Base-by-base conservation (phyloP, 2,888 invertebrate species). In the Leistus spinibarbis region DNA sequence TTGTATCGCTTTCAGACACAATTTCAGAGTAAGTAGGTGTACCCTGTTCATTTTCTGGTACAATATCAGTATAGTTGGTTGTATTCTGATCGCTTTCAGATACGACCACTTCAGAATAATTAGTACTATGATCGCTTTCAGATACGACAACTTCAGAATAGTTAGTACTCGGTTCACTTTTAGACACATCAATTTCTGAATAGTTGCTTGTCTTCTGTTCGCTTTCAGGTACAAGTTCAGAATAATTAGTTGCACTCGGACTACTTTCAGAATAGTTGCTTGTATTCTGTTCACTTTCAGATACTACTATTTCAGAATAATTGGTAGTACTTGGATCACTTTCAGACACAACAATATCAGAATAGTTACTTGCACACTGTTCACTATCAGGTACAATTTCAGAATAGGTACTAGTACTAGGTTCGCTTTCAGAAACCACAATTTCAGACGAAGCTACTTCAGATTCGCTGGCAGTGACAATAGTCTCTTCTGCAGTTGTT, bases 401-500 rank as follows among this genome's bases (percentile, higher is more conserved):
- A 23, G 56, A 19, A 27, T 75, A 13, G 22, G 7, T 40, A 40
- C 13, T 54, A 16, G 22, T 17, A 27, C 20, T 56, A 20, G 40
- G 40, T 10, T 60, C 60, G 20, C 13, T 19, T 60, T 60, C 60
- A 19, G 57, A 17, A 9, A 17, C 2, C 13, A 54, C 20, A 27
- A 67, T 60, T 64, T 69, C 63, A 20, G 62, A 54, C 17, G 60
- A 20, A 60, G 20, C 60, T 56, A 64, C 23, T 64, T 62, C 23
- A 24, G 60, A n/a, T 24, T 76, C 77, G 24, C 66, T 72, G 17
- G n/a, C 13, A 62, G 66, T 62, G 65, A 63, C 67, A 22, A 60
- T 69, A 67, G 65, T 71, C 53, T 76, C 74, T n/a, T 74, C 66
- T 3, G 56, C n/a, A 5, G 24, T 69, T 57, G 62, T 64, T 10